phyloP scores from a whole-genome alignment of 2,797 vertebrate genomes.

The Sebastes kiyomatsui region DNA sequence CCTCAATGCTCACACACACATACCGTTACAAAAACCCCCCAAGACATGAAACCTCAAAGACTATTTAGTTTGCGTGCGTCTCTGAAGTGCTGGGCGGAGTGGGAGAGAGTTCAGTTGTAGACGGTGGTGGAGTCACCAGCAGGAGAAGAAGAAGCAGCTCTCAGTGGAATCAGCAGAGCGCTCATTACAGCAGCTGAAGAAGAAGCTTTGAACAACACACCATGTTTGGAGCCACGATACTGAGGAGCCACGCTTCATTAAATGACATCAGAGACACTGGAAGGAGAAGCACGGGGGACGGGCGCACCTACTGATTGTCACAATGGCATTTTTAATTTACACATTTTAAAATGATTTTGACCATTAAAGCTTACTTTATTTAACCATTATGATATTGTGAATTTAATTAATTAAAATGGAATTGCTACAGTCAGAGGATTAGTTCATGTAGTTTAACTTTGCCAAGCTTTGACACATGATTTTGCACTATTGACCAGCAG shows the following conservation, averaged over 20 bases:
- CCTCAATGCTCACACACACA: neutral
- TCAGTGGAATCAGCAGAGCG: conserved; percentile 37
- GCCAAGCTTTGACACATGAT: neutral
- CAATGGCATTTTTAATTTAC: neutral
- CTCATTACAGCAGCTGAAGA: conserved; percentile 60
- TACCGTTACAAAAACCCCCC: neutral
- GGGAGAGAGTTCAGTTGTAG: conserved; percentile 43
- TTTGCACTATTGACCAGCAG: neutral
- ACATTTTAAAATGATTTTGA: neutral
- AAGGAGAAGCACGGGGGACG: neutral
- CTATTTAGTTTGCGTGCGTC: conserved; percentile 30
- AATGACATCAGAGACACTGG: conserved; percentile 33
- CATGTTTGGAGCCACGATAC: conserved; percentile 14
- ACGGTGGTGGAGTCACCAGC: conserved; percentile 39
- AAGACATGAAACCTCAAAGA: conserved; percentile 51
- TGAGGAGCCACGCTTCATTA: conserved; percentile 46
- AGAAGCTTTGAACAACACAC: conserved; percentile 46
- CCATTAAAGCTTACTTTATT: neutral
- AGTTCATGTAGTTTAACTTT: neutral
- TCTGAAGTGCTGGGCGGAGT: conserved; percentile 43
- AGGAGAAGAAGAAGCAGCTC: conserved; percentile 21
- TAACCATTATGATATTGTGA: neutral
- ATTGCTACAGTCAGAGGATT: neutral
- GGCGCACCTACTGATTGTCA: neutral
- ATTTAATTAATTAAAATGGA: neutral